A percentile compares a stretch with the other conserved stretches of the same genome.
These are phyloP conservation scores for Philereme transversata DNA, from an alignment of 2,888 invertebrate species.

Conservation along the genomic window DNA sequence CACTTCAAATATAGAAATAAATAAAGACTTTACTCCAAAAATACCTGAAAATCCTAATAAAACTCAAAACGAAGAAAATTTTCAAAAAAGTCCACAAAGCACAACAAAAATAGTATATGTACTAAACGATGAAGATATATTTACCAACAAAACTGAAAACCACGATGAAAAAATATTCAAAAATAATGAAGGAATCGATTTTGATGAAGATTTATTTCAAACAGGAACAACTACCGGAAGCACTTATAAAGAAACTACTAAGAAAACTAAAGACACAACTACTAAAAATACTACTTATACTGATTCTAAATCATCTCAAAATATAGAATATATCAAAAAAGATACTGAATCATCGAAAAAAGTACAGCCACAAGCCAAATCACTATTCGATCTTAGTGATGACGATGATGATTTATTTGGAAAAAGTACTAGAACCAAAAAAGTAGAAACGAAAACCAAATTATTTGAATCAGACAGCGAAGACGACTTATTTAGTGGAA, in stretches of 20 bases:
- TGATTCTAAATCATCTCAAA: neutral
- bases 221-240: slow-evolving; percentile 34
- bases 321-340: neutral
- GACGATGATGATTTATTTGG: slow-evolving; percentile 63
- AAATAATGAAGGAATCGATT: slow-evolving; percentile 29
- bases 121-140: slow-evolving; percentile 74
- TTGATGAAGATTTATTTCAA: slow-evolving; percentile 31
- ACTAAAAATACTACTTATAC: neutral
- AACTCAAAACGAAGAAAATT: slow-evolving; percentile 4
- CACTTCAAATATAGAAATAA: slow-evolving; percentile 5
- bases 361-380: slow-evolving; percentile 16
- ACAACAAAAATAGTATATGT: slow-evolving; percentile 70
- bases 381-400: slow-evolving; percentile 63
- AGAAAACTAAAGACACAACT: slow-evolving; percentile 23
- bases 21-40: slow-evolving; percentile 21
- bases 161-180: slow-evolving; percentile 9
- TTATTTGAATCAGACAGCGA: slow-evolving; percentile 70
- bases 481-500: slow-evolving; percentile 61
- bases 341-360: slow-evolving; percentile 8
- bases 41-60: slow-evolving; percentile 9
- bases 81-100: slow-evolving; percentile 16
- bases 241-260: slow-evolving; percentile 37
- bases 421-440: slow-evolving; percentile 43
- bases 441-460: slow-evolving; percentile 38
- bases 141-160: slow-evolving; percentile 38